These are phyloP conservation scores for Parapristionchus giblindavisi DNA, from an alignment of 2,888 invertebrate species.

Conservation along the genomic window DNA sequence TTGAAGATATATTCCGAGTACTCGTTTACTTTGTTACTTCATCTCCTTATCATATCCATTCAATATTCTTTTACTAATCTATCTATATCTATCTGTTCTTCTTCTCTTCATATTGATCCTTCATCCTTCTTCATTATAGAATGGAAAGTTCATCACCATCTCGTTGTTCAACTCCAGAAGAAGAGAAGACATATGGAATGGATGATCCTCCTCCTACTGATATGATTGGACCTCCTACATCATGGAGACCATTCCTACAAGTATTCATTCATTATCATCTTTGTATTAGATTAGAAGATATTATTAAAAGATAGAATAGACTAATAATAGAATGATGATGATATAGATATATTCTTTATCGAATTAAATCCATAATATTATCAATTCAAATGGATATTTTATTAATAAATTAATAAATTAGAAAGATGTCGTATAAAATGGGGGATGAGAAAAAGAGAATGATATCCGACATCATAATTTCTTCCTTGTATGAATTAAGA, in stretches of 20 bases:
- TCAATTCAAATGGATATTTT: no score
- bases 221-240: slow-evolving; percentile 6
- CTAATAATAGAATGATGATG: no score
- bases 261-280: background rate
- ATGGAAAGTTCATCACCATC: background rate
- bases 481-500: no score
- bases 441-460: no score
- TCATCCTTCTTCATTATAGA: background rate
- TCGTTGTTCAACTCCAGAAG: slow-evolving; percentile 24
- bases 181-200: slow-evolving; percentile 29
- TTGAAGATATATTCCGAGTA: background rate
- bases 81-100: background rate
- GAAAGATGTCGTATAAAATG: no score
- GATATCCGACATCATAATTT: no score
- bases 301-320: no score
- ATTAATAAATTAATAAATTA: no score
- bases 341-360: no score
- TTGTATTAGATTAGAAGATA: no score
- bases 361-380: no score
- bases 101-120: background rate
- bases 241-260: slow-evolving; percentile 29
- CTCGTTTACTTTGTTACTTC: background rate
- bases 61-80: background rate
- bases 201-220: slow-evolving; percentile 27
- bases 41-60: background rate